Percentiles rank a stretch among this genome's conserved stretches.
Evolutionary conservation across 2,113 vertebrate species (phyloP).

Genomic region (Ivindomyrus marchei): DNA sequence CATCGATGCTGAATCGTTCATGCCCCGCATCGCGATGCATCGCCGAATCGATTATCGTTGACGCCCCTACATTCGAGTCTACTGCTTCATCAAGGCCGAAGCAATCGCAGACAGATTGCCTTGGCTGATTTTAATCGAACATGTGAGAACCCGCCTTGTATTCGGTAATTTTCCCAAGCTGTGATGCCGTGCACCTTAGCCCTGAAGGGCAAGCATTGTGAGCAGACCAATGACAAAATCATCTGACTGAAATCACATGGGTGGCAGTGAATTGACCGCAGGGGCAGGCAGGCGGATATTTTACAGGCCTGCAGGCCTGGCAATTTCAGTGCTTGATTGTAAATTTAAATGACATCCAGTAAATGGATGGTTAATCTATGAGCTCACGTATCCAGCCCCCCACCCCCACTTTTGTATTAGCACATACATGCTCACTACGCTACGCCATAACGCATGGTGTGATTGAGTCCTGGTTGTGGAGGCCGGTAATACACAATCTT

Average conservation of each 20-base stretch:
- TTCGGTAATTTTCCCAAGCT: background rate
- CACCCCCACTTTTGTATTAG: no score
- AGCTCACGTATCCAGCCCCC: background rate
- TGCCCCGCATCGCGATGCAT: no score
- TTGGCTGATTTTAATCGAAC: background rate
- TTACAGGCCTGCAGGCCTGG: background rate
- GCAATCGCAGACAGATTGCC: background rate
- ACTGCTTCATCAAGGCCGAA: background rate
- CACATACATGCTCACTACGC: background rate
- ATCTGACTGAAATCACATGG: background rate
- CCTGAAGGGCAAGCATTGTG: background rate
- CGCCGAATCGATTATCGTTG: no score
- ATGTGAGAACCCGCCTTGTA: background rate
- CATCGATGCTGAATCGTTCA: no score
- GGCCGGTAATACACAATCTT: background rate
- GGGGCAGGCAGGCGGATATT: background rate
- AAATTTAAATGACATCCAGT: background rate
- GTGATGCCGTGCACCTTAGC: background rate
- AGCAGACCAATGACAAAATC: background rate
- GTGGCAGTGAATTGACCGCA: background rate
- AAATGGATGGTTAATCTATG: background rate
- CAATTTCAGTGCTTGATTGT: background rate
- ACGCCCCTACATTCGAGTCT: background rate
- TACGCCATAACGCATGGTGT: background rate
- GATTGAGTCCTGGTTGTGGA: background rate